Evolutionary conservation across 2,113 vertebrate genomes (phyloP), one percentile per base, ranked within the genome.

Genomic region (Petrocephalus zakoni): DNA sequence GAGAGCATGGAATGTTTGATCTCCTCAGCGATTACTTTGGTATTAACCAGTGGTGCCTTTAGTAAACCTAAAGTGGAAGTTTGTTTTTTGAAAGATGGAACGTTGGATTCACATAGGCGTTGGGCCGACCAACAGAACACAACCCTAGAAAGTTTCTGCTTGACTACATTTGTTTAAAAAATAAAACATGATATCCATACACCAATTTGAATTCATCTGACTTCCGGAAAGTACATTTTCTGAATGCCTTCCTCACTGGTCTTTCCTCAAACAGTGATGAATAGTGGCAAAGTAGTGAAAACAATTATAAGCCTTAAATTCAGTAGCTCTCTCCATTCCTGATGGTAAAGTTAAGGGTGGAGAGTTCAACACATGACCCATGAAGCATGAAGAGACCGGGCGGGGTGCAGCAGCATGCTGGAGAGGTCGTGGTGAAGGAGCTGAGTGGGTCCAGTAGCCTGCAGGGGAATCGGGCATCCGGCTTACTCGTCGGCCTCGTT

Each of bases 351-450:
- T 53, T 53, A 78, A 13, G 49, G 10, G 37, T 0, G 34, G 11
- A 7, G 21, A 86, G 58, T 47, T 87, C 21, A 58, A 21, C 47
- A 8, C 47, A 49, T 55, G 53, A 55, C 17, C 53, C 53, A 58
- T 58, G 58, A 8, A 25, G 9, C 29, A 37, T 72, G 13, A 72
- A 25, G 25, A 34, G 25, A 2, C 9, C 7, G 55, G 61, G n/a
- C 61, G 11, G 17, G 52, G 61, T 1, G 29, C 7, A 17, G 55
- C 58, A 47, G 85, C 68, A 82, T 81, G 51, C 72, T 72, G 49
- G 78, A 93, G 89, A 89, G 89, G 89, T 92, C 90, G 93, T 93
- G 86, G 88, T 87, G 56, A 90, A 56, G 90, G 75, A 13, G 56
- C 17, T n/a, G 75, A 56, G 29, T 25, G 58, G 53, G 46, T 34